These are phyloP conservation scores for Prorops nasuta DNA, from an alignment of 1,140 invertebrate genomes.

Conservation along the genomic window DNA sequence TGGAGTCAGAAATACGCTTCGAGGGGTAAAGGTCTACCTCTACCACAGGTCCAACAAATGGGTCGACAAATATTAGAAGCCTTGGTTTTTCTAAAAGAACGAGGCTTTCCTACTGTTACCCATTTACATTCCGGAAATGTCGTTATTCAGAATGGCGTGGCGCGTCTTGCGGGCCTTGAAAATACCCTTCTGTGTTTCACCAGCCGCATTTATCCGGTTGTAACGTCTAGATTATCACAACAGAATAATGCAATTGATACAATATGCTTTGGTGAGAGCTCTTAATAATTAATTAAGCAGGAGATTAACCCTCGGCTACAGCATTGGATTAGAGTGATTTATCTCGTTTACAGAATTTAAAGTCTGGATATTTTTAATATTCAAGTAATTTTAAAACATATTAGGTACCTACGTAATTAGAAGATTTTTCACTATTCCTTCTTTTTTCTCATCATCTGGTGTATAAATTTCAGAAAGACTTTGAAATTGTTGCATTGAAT, in stretches of 20 bases:
- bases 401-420: too few relatives aligned
- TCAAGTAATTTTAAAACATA: too few relatives aligned
- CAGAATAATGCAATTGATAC: slow-evolving; percentile 66
- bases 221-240: slow-evolving; percentile 57
- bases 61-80: slow-evolving; percentile 87
- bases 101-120: slow-evolving; percentile 81
- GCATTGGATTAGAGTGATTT: too few relatives aligned
- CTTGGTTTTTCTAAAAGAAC: slow-evolving; percentile 80
- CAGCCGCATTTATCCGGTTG: slow-evolving; percentile 64
- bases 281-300: slow-evolving; percentile 3
- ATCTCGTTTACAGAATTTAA: too few relatives aligned
- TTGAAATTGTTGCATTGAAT: too few relatives aligned
- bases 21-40: slow-evolving; percentile 66
- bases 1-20: slow-evolving; percentile 71
- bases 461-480: too few relatives aligned
- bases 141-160: slow-evolving; percentile 86
- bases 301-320: too few relatives aligned
- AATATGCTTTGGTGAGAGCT: slow-evolving; percentile 69
- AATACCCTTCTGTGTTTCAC: slow-evolving; percentile 79
- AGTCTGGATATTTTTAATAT: too few relatives aligned
- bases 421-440: too few relatives aligned
- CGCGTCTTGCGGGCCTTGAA: slow-evolving; percentile 77
- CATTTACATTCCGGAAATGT: slow-evolving; percentile 90
- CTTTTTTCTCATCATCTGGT: too few relatives aligned
- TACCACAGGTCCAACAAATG: slow-evolving; percentile 79